Percentiles rank a stretch among this genome's conserved stretches.
phyloP scores from a whole-genome alignment of 2,888 invertebrate genomes.

The Pollenia griseotomentosa region DNA sequence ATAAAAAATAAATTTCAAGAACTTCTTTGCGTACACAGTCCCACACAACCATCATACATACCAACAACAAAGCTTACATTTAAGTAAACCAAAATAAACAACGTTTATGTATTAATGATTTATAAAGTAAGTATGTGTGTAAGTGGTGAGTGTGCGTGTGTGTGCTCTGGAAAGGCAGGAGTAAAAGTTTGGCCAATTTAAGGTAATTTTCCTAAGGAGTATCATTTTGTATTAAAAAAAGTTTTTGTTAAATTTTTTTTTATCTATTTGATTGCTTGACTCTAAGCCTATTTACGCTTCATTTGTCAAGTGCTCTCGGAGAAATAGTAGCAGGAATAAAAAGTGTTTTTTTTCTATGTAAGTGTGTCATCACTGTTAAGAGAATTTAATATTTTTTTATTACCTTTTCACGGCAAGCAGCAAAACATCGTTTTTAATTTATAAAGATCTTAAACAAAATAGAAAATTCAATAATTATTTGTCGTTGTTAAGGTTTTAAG shows the following conservation, averaged over 20 bases:
- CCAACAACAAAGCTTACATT: background rate
- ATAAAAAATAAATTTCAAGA: conserved; percentile 25
- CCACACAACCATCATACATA: background rate
- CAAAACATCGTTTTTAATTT: background rate
- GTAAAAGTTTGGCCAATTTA: conserved; percentile 25
- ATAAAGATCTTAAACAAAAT: background rate
- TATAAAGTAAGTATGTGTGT: background rate
- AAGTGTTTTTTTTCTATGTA: background rate
- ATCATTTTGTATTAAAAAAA: background rate
- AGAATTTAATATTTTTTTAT: background rate
- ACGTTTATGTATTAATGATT: conserved; percentile 2
- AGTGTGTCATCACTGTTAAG: background rate
- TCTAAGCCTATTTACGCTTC: conserved; percentile 22
- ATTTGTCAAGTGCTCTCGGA: conserved; percentile 29
- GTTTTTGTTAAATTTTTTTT: background rate
- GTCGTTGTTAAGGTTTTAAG: background rate
- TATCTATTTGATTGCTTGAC: conserved; percentile 18
- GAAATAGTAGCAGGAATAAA: background rate
- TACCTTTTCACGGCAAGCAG: background rate
- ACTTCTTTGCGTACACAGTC: background rate
- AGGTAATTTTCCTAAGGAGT: conserved; percentile 28
- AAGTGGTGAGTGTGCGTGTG: background rate
- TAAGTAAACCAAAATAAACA: conserved; percentile 12
- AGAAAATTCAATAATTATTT: conserved; percentile 12
- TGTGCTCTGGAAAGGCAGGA: background rate